Base-by-base conservation (phyloP, 2,888 invertebrate species). In the Melikaiella ostensackeni region DNA sequence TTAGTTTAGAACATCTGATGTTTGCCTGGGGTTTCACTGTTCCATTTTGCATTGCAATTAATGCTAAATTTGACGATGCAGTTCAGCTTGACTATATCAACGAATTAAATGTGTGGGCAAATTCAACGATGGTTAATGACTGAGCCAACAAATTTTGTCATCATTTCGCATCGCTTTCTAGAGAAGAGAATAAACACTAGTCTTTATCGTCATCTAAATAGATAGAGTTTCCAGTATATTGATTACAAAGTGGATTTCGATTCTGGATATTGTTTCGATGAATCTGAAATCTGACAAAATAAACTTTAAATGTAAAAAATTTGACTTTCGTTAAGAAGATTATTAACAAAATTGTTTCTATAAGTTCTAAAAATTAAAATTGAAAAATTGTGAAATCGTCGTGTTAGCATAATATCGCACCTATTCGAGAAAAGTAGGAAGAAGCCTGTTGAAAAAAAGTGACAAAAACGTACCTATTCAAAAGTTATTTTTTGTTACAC, bases 81-180 rank as follows among this genome's bases (percentile, higher is more conserved):
- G 70, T 30, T 46, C 46, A n/a, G 50, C 46, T 50, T n/a, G 70
- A 8, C 11, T n/a, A 46, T 30, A 70, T 70, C 27, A 50, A 19
- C 19, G 2, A 42, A 70, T 46, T 70, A 46, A 50, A 30, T 50
- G 30, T 70, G 70, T 27, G 50, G 66, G 21, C 46, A 33, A 33
- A 70, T 50, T 70, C 30, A 70, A 70, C 70, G 30, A 70, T 70
- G 50, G 30, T 30, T 70, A 70, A 70, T 70, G 70, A 70, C n/a
- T 70, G 30, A 70, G 13, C 46, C 50, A 70, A 70, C 50, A 70
- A 70, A 70, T 50, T 50, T 30, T 70, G 50, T 50, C 30, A 70
- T 70, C 11, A 70, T 70, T 70, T 70, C 27, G 27, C 30, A 46
- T 46, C 5, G n/a, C 30, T 13, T 50, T 27, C 30, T 50, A 30